Conservation (phyloP, 2,888 invertebrate species). For the Ophion obscuratus region DNA sequence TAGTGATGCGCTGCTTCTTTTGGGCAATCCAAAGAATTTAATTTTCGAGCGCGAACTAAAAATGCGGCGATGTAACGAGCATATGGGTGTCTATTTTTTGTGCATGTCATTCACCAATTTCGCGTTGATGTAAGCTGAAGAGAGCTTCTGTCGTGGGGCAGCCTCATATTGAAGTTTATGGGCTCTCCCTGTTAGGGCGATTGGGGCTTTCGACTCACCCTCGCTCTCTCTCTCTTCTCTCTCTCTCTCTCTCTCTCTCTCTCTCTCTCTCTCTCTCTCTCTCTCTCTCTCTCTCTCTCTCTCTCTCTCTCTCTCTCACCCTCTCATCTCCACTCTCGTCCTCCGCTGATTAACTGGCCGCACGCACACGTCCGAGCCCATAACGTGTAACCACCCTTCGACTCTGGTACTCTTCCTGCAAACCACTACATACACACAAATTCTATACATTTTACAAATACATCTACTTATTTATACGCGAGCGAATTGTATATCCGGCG, state of each 20-base stretch:
- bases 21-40: background rate
- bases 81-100: constrained; percentile 18
- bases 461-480: background rate
- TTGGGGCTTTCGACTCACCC: constrained; percentile 73
- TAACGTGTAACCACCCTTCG: constrained; percentile 47
- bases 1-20: too few relatives aligned
- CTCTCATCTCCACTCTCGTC: constrained; percentile 12
- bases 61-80: background rate
- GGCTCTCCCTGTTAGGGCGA: constrained; percentile 72
- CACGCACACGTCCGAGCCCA: constrained; percentile 69
- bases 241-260: background rate
- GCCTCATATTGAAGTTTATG: constrained; percentile 37
- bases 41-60: constrained; percentile 4
- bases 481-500: background rate
- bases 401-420: constrained; percentile 51
- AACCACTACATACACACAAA: constrained; percentile 5
- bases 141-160: constrained; percentile 11
- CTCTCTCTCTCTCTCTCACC: background rate
- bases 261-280: constrained; percentile 30
- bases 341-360: constrained; percentile 79
- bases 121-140: constrained; percentile 26
- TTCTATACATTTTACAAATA: background rate
- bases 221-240: background rate
- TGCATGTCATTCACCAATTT: constrained; percentile 36
- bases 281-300: constrained; percentile 26